These are phyloP conservation scores for Atherinosoma microstoma DNA, from an alignment of 2,797 vertebrate genomes.

Conservation along the genomic window DNA sequence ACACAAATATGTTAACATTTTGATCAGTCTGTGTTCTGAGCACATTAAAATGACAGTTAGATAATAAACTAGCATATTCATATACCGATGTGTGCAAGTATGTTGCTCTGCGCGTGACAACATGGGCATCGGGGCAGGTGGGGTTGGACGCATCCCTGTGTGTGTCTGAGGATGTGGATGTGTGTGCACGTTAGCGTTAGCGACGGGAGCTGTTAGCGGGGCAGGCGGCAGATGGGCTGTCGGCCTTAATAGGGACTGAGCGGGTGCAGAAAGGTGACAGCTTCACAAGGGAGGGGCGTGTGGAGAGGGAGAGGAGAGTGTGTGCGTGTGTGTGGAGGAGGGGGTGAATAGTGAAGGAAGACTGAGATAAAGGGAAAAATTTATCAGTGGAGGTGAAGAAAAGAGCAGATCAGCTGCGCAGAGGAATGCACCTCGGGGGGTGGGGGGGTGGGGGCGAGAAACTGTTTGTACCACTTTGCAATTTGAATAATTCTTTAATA, in stretches of 20 bases:
- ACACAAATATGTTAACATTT: not conserved
- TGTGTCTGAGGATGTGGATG: conserved; percentile 70
- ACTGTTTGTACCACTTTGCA: conserved; percentile 12
- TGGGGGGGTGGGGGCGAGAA: conserved; percentile 11
- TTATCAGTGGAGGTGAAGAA: conserved; percentile 63
- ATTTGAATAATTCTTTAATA: not conserved
- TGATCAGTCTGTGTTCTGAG: not conserved
- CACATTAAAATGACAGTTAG: conserved; percentile 14
- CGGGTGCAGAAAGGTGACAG: conserved; percentile 83
- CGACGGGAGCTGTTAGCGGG: conserved; percentile 78
- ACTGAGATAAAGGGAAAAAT: conserved; percentile 67
- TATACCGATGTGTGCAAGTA: conserved; percentile 23
- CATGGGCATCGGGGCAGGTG: conserved; percentile 60
- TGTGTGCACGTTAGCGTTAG: conserved; percentile 75
- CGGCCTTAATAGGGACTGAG: conserved; percentile 86
- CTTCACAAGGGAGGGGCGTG: conserved; percentile 70
- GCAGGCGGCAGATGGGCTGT: conserved; percentile 87
- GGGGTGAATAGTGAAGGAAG: conserved; percentile 50
- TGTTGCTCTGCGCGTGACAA: conserved; percentile 24
- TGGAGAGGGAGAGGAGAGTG: conserved; percentile 37
- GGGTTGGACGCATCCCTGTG: conserved; percentile 55
- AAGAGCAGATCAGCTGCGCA: conserved; percentile 49
- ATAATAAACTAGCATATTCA: conserved; percentile 9
- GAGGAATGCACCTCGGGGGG: conserved; percentile 38
- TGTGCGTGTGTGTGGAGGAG: conserved; percentile 14